Evolutionary conservation across 2,797 vertebrate genomes (phyloP).

Genomic region (Chelon auratus): DNA sequence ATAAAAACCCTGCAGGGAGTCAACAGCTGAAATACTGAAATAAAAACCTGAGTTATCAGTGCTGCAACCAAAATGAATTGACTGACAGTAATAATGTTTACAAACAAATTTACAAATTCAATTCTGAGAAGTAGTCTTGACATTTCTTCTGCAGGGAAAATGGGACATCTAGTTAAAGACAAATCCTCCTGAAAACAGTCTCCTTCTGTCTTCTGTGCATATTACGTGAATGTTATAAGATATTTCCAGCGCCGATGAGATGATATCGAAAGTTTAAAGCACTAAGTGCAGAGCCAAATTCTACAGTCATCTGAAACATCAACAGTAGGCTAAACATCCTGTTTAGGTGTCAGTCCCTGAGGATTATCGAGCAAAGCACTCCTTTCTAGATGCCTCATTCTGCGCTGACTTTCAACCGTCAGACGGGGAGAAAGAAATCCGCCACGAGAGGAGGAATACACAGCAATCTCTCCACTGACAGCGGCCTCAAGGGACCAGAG

Average conservation of each 20-base stretch:
- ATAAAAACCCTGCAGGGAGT: constrained; percentile 53
- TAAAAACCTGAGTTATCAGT: constrained; percentile 21
- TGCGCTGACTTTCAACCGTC: constrained; percentile 49
- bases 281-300: constrained; percentile 16
- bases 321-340: constrained; percentile 59
- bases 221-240: constrained; percentile 6
- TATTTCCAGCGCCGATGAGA: constrained; percentile 18
- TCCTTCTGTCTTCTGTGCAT: not conserved
- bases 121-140: constrained; percentile 22
- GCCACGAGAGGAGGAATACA: constrained; percentile 53
- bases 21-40: constrained; percentile 38
- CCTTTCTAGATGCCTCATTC: constrained; percentile 54
- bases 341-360: constrained; percentile 56
- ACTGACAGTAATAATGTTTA: constrained; percentile 66
- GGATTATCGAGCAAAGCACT: constrained; percentile 62
- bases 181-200: constrained; percentile 30
- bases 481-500: constrained; percentile 61
- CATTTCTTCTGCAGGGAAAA: constrained; percentile 32
- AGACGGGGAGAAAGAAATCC: constrained; percentile 50
- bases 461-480: constrained; percentile 51
- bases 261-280: constrained; percentile 4
- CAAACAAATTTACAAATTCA: constrained; percentile 40
- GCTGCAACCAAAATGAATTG: constrained; percentile 40
- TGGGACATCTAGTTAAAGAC: constrained; percentile 37
- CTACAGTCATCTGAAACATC: constrained; percentile 42